Evolutionary conservation across 2,113 vertebrate species (phyloP).

Genomic region (Lonchura striata): DNA sequence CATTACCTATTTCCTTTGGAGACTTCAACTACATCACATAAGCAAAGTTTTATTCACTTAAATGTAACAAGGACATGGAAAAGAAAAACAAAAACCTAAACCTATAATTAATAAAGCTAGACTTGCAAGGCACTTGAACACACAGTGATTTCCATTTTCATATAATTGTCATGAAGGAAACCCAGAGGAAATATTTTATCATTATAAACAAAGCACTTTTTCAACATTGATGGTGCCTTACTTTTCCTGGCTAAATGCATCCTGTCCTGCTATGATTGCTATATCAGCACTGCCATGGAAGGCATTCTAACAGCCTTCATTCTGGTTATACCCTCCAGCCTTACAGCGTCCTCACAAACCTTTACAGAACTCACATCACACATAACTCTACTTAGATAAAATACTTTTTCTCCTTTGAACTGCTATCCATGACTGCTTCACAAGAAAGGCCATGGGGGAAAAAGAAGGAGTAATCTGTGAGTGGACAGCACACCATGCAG

Average conservation of each 20-base stretch:
- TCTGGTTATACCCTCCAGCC: not conserved
- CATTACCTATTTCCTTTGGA: not conserved
- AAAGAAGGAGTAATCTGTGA: not conserved
- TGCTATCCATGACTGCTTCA: not conserved
- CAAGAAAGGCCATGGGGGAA: accelerated
- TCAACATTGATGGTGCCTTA: not conserved
- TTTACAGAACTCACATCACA: not conserved
- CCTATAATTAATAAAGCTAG: not conserved
- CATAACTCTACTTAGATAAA: not conserved
- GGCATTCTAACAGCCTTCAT: not conserved
- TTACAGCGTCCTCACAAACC: not conserved
- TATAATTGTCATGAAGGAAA: not conserved
- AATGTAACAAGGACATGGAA: not conserved
- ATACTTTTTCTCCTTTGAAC: not conserved
- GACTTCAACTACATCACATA: not conserved
- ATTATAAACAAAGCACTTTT: not conserved
- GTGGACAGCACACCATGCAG: not conserved
- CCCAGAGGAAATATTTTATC: not conserved
- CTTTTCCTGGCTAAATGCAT: not conserved
- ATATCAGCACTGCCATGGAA: not conserved
- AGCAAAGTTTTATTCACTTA: not conserved
- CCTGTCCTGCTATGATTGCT: not conserved
- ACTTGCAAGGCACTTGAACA: not conserved
- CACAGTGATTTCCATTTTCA: not conserved
- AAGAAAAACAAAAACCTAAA: not conserved